Evolutionary conservation across 2,888 invertebrate genomes (phyloP).

Genomic region (Trachelus iudaicus): DNA sequence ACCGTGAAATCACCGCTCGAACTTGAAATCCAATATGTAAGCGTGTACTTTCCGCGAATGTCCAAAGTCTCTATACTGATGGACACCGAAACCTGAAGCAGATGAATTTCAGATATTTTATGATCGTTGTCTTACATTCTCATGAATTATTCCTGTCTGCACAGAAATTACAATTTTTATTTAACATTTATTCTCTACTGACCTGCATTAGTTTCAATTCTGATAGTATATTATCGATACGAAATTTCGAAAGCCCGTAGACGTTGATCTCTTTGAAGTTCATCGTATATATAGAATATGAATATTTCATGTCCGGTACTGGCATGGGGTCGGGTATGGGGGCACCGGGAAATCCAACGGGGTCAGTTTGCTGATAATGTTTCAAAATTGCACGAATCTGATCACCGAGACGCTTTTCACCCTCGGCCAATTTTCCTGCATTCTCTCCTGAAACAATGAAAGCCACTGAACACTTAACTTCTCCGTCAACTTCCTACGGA

Average conservation of each 20-base stretch:
- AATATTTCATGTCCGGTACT: constrained; percentile 81
- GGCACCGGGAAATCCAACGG: constrained; percentile 82
- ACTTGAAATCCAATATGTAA: constrained; percentile 75
- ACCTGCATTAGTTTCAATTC: constrained; percentile 83
- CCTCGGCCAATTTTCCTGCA: constrained; percentile 57
- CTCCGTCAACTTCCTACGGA: too few species aligned
- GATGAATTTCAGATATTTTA: not conserved
- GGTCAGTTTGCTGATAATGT: constrained; percentile 84
- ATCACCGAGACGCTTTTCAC: constrained; percentile 78
- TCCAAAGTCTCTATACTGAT: constrained; percentile 77
- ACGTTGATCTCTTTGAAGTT: constrained; percentile 78
- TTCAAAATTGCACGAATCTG: constrained; percentile 77
- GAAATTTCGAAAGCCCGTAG: constrained; percentile 82
- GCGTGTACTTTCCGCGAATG: constrained; percentile 80
- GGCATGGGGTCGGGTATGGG: constrained; percentile 84
- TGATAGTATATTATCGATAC: constrained; percentile 76
- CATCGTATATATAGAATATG: constrained; percentile 76
- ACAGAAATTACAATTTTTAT: not conserved
- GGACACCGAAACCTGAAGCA: constrained; percentile 74
- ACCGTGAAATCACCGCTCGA: constrained; percentile 84
- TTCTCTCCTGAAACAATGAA: constrained; percentile 41
- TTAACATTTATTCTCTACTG: constrained; percentile 23
- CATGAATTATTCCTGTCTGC: not conserved
- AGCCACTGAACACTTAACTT: not conserved
- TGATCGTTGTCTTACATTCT: not conserved